Conservation (phyloP, 2,888 invertebrate genomes). For the Heliconius erato region DNA sequence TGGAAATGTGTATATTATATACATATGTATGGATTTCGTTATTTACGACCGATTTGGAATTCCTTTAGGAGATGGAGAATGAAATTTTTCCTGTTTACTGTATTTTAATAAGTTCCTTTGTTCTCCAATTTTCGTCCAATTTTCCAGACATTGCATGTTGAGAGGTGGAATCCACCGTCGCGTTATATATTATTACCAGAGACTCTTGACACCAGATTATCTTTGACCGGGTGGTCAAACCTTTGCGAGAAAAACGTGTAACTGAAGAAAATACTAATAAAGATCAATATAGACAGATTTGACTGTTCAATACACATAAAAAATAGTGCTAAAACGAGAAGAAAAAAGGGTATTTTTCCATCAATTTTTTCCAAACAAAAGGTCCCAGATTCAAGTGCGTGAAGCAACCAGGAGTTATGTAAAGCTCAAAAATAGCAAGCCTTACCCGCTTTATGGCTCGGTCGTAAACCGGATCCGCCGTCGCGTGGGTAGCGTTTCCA, state of each 20-base stretch:
- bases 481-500: conserved; percentile 44
- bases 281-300: not conserved
- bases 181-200: no score
- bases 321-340: not conserved
- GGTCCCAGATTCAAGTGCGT: conserved; percentile 40
- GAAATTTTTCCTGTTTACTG: not conserved
- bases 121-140: not conserved
- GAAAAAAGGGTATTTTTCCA: conserved; percentile 6
- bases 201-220: no score
- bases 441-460: conserved; percentile 54
- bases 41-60: not conserved
- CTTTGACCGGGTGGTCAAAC: no score
- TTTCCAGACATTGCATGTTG: not conserved
- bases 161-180: not conserved
- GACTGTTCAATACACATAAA: not conserved
- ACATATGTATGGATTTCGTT: not conserved
- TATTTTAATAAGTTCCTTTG: not conserved
- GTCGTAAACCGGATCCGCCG: conserved; percentile 53
- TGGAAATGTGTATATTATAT: not conserved
- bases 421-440: conserved; percentile 58
- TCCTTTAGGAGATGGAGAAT: not conserved
- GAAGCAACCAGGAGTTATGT: conserved; percentile 51
- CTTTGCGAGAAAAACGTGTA: not conserved
- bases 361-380: conserved; percentile 25
- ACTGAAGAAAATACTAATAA: not conserved